Base-by-base conservation (phyloP, 2,888 invertebrate genomes). In the Ceriagrion tenellum region DNA sequence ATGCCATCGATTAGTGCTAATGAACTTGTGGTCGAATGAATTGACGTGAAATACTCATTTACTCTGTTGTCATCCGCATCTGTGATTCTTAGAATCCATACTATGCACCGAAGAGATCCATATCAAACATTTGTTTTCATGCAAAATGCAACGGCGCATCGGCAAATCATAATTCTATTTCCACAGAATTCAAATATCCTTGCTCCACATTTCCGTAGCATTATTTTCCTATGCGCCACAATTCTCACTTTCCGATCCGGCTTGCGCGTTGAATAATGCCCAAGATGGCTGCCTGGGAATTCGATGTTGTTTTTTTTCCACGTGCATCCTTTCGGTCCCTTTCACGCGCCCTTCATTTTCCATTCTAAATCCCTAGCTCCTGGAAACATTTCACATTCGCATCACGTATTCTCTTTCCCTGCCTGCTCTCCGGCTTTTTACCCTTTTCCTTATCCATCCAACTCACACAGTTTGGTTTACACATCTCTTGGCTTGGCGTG, bases 301-400 rank as follows among this genome's bases (percentile, higher is more conserved):
- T 35, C 81, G 35, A 81, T 30, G n/a, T 81, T 59, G 20, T 59
- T 59, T 59, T 59, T 59, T 59, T 59, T 20, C 59, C 35, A n/a
- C 81, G 35, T 35, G 81, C 81, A 35, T 81, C 30, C 81, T 26
- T 69, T 69, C 69, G 26, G 81, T 81, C 35, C 81, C 81, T 35
- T 35, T n/a, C 89, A 12, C 55, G 26, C 18, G 55, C 16, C 89
- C 26, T 47, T 47, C 89, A 47, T 89, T 89, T 89, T 89, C 89
- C 55, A 55, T 89, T 89, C 55, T 4, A 89, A 47, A 55, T 89
- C 89, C 55, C n/a, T 55, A 6, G 23, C 89, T 89, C 89, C 13
- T n/a, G 89, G 47, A n/a, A 55, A n/a, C 55, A 47, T 89, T n/a
- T 89, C n/a, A 16, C 35, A n/a, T 89, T 55, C 89, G 47, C 89